Evolutionary conservation across 1,140 invertebrate species (phyloP).

Genomic region (Anadara kagoshimensis): DNA sequence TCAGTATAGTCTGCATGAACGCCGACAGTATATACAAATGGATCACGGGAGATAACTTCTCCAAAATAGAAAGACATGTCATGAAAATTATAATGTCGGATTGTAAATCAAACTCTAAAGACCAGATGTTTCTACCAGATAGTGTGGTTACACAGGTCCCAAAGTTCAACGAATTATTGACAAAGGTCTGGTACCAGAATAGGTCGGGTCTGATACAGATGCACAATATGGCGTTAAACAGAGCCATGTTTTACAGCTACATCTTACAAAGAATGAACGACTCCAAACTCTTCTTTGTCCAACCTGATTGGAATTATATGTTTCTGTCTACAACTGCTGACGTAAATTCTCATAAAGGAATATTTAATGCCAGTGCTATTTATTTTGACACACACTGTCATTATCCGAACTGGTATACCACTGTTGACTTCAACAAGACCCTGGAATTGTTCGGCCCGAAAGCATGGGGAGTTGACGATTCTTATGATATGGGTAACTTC

Average conservation of each 20-base stretch:
- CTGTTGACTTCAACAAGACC: conserved; percentile 96
- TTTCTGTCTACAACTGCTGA: conserved; percentile 95
- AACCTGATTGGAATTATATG: conserved; percentile 98
- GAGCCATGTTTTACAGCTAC: conserved; percentile 93
- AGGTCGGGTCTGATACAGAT: conserved; percentile 94
- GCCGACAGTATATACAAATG: no score
- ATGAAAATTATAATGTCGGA: no score
- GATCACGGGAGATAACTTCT: no score
- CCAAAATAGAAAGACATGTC: no score
- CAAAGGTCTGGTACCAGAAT: conserved; percentile 90
- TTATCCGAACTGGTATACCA: conserved; percentile 82
- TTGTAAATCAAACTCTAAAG: conserved; percentile 78
- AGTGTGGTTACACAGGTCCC: conserved; percentile 93
- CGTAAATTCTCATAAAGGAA: conserved; percentile 89
- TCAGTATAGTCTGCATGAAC: no score
- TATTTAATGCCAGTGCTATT: conserved; percentile 93
- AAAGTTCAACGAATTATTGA: conserved; percentile 93
- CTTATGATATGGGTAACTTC: conserved; percentile 67
- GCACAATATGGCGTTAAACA: conserved; percentile 95
- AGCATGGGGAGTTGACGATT: conserved; percentile 79
- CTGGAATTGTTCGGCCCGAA: conserved; percentile 95
- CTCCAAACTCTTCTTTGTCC: conserved; percentile 79
- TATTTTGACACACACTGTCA: conserved; percentile 96
- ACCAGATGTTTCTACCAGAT: conserved; percentile 84
- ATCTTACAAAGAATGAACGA: conserved; percentile 83